A percentile compares a stretch with the other conserved stretches of the same genome.
Conservation (phyloP, 2,113 vertebrate species). For the Oncorhynchus gorbuscha region DNA sequence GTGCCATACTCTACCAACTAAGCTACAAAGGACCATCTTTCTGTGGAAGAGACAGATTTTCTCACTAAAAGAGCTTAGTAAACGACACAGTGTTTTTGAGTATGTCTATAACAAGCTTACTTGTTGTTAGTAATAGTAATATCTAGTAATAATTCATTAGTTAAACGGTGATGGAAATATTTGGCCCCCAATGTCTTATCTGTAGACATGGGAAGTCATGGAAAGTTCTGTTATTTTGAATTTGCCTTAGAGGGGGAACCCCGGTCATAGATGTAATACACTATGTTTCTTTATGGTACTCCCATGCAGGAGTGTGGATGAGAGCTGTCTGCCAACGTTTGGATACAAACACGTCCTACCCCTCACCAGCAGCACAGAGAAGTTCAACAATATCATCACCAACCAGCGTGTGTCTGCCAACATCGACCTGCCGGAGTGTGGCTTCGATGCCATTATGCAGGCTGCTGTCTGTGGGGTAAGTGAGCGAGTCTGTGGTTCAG, state of each 20-base stretch:
- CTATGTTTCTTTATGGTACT: conserved; percentile 8
- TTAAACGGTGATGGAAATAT: no score
- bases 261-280: not conserved
- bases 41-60: not conserved
- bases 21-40: not conserved
- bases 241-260: not conserved
- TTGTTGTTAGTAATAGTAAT: not conserved
- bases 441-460: conserved; percentile 98
- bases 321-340: conserved; percentile 83
- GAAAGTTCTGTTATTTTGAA: not conserved
- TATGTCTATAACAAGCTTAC: not conserved
- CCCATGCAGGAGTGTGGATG: conserved; percentile 71
- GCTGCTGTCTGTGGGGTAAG: conserved; percentile 94
- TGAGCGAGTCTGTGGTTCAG: no score
- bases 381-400: conserved; percentile 89
- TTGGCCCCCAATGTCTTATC: no score
- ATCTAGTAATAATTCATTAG: not conserved
- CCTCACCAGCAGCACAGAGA: conserved; percentile 83
- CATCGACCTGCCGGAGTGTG: conserved; percentile 86
- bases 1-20: no score
- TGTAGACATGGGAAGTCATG: no score
- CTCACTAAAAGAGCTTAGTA: not conserved
- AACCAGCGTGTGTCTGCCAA: conserved; percentile 88
- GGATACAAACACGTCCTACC: conserved; percentile 92
- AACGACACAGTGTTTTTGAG: no score